phyloP scores from a whole-genome alignment of 2,888 invertebrate species.

The Aphidoletes aphidimyza region DNA sequence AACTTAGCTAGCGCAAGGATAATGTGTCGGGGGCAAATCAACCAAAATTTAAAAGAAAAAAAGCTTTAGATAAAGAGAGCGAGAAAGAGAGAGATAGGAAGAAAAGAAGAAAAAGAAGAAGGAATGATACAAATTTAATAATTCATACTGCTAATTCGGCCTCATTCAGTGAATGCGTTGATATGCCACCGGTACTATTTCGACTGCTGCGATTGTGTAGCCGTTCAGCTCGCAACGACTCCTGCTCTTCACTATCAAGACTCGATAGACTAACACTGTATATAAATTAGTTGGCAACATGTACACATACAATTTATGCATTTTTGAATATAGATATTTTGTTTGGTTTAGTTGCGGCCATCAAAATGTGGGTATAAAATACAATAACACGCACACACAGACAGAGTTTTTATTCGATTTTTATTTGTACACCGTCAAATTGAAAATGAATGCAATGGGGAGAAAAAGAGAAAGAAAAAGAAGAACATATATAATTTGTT shows the following conservation, averaged over 20 bases:
- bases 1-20: too few relatives aligned
- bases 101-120: background rate
- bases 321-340: background rate
- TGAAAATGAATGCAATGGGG: background rate
- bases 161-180: slow-evolving; percentile 87
- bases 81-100: background rate
- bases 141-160: slow-evolving; percentile 81
- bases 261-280: slow-evolving; percentile 78
- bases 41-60: too few relatives aligned
- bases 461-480: too few relatives aligned
- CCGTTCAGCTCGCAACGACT: slow-evolving; percentile 69
- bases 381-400: too few relatives aligned
- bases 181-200: slow-evolving; percentile 69
- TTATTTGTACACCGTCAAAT: background rate
- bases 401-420: background rate
- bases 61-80: too few relatives aligned
- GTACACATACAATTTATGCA: slow-evolving; percentile 58
- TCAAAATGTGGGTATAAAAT: background rate
- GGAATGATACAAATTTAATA: background rate
- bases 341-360: background rate
- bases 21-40: too few relatives aligned
- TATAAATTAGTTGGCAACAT: slow-evolving; percentile 58
- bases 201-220: slow-evolving; percentile 65
- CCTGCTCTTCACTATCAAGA: slow-evolving; percentile 88
- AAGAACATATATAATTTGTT: too few relatives aligned